phyloP scores from a whole-genome alignment of 2,797 vertebrate genomes.

The Petrocephalus sullivani region DNA sequence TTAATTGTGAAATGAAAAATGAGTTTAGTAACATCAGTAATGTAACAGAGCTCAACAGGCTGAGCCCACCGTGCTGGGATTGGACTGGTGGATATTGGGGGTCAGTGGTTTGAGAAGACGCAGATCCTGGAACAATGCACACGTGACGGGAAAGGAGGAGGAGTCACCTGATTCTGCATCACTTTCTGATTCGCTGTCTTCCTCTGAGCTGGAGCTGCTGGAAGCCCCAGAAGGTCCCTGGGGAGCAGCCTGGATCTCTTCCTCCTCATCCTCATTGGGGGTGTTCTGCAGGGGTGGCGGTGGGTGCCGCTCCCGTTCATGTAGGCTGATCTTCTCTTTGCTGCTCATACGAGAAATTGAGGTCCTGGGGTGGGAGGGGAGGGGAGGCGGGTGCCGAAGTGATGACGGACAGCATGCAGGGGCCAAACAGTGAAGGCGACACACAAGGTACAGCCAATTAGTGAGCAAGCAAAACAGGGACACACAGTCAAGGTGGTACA shows the following conservation, averaged over 20 bases:
- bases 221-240: slow-evolving; percentile 56
- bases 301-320: slow-evolving; percentile 71
- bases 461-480: slow-evolving; percentile 36
- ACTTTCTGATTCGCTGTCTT: slow-evolving; percentile 73
- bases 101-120: neutral
- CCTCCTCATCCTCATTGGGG: slow-evolving; percentile 69
- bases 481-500: neutral
- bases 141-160: neutral
- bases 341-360: slow-evolving; percentile 85
- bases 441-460: slow-evolving; percentile 63
- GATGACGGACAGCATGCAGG: slow-evolving; percentile 63
- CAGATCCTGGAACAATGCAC: neutral
- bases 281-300: slow-evolving; percentile 63
- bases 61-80: neutral
- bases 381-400: slow-evolving; percentile 37
- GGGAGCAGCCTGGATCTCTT: slow-evolving; percentile 53
- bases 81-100: neutral
- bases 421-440: slow-evolving; percentile 61
- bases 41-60: neutral
- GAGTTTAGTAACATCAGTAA: neutral
- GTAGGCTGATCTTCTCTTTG: slow-evolving; percentile 74
- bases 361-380: slow-evolving; percentile 66
- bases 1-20: neutral
- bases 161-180: slow-evolving; percentile 66
- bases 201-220: slow-evolving; percentile 76